A percentile compares a stretch with the other conserved stretches of the same genome.
Evolutionary conservation across 2,113 vertebrate species (phyloP).

Genomic region (Balaenoptera acutorostrata): DNA sequence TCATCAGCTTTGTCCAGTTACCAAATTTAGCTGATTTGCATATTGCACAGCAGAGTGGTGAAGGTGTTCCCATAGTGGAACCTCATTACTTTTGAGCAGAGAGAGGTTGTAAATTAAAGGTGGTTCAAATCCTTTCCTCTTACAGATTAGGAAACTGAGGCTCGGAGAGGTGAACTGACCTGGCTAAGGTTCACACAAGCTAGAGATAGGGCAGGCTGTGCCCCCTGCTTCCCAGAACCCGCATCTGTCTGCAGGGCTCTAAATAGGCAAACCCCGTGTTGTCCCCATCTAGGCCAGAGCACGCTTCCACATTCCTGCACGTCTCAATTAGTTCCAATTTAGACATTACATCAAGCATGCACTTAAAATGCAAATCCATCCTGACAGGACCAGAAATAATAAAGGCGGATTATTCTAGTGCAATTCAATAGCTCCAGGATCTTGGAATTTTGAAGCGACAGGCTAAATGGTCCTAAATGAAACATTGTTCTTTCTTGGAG

Average conservation of each 20-base stretch:
- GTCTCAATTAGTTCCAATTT: slow-evolving; percentile 50
- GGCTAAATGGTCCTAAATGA: neutral
- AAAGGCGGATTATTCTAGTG: neutral
- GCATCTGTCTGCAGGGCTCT: neutral
- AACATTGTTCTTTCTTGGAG: slow-evolving; percentile 18
- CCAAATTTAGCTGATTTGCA: slow-evolving; percentile 41
- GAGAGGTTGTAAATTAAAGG: neutral
- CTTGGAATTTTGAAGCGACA: slow-evolving; percentile 10
- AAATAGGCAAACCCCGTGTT: neutral
- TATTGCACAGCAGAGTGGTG: neutral
- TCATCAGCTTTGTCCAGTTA: slow-evolving; percentile 66
- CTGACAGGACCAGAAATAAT: slow-evolving; percentile 39
- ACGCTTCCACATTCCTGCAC: neutral
- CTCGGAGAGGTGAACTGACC: neutral
- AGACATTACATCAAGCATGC: slow-evolving; percentile 2
- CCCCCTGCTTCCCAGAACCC: neutral
- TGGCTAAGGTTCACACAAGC: neutral
- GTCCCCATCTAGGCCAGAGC: neutral
- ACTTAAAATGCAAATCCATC: slow-evolving; percentile 59
- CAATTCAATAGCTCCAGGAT: slow-evolving; percentile 31
- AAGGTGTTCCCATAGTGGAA: neutral
- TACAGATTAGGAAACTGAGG: neutral
- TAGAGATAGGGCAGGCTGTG: neutral
- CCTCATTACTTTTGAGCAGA: neutral
- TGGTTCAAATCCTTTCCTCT: neutral